These are phyloP conservation scores for Trachemys scripta DNA, from an alignment of 2,113 vertebrate genomes.

Conservation along the genomic window DNA sequence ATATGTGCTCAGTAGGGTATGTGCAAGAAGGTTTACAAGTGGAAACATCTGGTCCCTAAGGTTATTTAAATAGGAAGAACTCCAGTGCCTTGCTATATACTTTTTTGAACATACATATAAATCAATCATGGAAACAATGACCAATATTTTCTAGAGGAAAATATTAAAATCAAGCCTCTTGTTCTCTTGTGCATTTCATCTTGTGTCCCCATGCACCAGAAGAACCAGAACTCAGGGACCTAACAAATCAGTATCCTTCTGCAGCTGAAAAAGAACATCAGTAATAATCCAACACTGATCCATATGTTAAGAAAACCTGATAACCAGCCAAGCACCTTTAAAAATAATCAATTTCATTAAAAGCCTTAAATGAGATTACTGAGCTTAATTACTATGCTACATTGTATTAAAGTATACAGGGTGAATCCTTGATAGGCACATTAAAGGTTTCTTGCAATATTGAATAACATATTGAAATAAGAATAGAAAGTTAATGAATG, in stretches of 20 bases:
- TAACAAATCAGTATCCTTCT: neutral
- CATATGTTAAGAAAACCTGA: constrained; percentile 59
- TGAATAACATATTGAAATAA: constrained; percentile 40
- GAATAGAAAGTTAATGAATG: neutral
- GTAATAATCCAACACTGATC: constrained; percentile 36
- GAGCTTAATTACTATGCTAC: constrained; percentile 73
- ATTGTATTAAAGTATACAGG: constrained; percentile 73
- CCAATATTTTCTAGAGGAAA: neutral
- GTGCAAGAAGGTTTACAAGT: neutral
- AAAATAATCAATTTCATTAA: constrained; percentile 78
- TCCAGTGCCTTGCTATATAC: neutral
- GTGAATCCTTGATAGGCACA: constrained; percentile 59
- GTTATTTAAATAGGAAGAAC: neutral
- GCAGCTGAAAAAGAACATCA: neutral
- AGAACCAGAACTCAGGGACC: neutral
- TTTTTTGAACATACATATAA: neutral
- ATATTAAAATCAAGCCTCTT: neutral
- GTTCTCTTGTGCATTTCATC: neutral
- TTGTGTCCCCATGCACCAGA: neutral
- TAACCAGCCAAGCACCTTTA: constrained; percentile 55
- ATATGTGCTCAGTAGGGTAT: neutral
- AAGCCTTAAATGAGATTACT: constrained; percentile 77
- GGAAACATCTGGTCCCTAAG: neutral
- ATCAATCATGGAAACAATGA: neutral
- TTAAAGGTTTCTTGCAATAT: constrained; percentile 63